Percentiles rank a stretch among this genome's conserved stretches.
Evolutionary conservation across 2,888 invertebrate genomes (phyloP).

Genomic region (Philopedon plagiatum): DNA sequence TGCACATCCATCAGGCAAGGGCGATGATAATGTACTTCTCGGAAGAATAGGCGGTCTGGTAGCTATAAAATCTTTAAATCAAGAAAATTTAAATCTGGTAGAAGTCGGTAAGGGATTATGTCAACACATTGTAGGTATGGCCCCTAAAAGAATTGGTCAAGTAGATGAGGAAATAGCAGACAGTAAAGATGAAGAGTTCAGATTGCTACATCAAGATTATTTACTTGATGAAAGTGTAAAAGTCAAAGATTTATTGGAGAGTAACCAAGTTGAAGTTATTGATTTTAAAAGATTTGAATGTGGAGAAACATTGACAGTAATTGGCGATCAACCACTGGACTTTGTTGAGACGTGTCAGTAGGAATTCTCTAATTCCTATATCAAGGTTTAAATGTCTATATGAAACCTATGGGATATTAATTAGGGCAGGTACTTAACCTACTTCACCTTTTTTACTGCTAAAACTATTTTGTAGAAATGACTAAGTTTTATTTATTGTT

Average conservation of each 20-base stretch:
- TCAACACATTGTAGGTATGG: constrained; percentile 94
- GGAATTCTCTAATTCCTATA: not conserved
- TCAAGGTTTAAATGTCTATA: not conserved
- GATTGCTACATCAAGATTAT: constrained; percentile 90
- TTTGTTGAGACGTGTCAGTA: constrained; percentile 77
- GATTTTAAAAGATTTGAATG: constrained; percentile 92
- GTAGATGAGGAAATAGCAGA: constrained; percentile 74
- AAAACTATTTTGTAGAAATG: not conserved
- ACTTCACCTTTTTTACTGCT: not conserved
- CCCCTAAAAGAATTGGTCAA: constrained; percentile 81
- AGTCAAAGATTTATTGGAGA: constrained; percentile 80
- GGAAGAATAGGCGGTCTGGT: constrained; percentile 92
- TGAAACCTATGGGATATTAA: not conserved
- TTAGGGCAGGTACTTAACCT: not conserved
- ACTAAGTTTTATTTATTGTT: not conserved
- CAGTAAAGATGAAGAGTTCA: constrained; percentile 82
- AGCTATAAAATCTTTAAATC: constrained; percentile 74
- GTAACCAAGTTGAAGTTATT: constrained; percentile 77
- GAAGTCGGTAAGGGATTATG: constrained; percentile 83
- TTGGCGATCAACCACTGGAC: constrained; percentile 69
- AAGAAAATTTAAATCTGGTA: constrained; percentile 58
- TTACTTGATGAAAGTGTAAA: constrained; percentile 82
- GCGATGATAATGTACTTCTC: constrained; percentile 70
- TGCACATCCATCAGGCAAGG: constrained; percentile 82
- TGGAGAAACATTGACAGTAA: constrained; percentile 75